Evolutionary conservation across 2,797 vertebrate species (phyloP), one percentile per base, ranked within the genome.

Genomic region (Catamblyrhynchus diadema): DNA sequence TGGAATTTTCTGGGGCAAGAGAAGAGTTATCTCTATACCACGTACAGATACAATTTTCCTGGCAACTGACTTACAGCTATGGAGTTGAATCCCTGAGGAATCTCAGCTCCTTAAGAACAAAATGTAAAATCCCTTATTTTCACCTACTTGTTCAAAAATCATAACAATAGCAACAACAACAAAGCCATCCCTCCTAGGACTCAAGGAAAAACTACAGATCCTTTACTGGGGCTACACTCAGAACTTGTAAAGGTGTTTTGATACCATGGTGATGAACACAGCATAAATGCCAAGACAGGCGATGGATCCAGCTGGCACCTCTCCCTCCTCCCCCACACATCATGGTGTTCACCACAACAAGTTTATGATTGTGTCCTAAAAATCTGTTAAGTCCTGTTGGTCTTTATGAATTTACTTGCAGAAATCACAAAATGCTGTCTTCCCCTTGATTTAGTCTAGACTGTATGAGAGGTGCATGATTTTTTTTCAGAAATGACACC

Each of bases 211-310:
- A 92, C 54, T 59, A 42, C 35, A 89, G 61, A 78, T 59, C 67
- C 69, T 81, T 59, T 27, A 25, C 42, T 81, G 67, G 74, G 65
- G 74, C 85, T 89, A 78, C 93, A 51, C 66, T 78, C 50, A 51
- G 45, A 91, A 71, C 57, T 81, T 72, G 86, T 95, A 88, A 93
- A 96, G 95, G 94, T 97, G 92, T 91, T 93, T 88, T 86, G 94
- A 86, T 94, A 86, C 94, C 91, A 95, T 88, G 85, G 95, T 91
- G 94, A 97, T 88, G 91, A 95, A 69, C 81, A 69, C 32, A 83
- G 54, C 48, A 66, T 39, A 90, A 97, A 69, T 93, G 81, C 69
- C 91, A 92, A 90, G 75, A 87, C 2, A 81, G 86, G 89, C 2
- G 13, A 89, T 48, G 61, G 84, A 81, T 92, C 91, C 91, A 95